Conservation (phyloP, 2,113 vertebrate species). For the Falco punctatus region DNA sequence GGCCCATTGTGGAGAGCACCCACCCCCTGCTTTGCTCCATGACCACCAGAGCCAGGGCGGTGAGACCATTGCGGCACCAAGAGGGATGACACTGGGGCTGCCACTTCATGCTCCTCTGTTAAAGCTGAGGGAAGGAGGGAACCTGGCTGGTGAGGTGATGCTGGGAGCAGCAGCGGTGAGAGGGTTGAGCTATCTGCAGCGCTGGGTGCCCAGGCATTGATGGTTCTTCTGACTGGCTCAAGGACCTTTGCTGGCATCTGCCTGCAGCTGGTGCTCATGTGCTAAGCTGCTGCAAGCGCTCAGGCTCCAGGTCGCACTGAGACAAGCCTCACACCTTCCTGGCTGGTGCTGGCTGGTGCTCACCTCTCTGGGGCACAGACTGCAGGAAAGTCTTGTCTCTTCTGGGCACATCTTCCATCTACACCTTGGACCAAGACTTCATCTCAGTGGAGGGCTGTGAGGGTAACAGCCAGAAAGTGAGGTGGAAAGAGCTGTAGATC, state of each 20-base stretch:
- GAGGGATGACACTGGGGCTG: not conserved
- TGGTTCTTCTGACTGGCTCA: not conserved
- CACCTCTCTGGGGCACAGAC: not conserved
- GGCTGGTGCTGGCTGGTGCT: not conserved
- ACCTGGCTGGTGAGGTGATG: not conserved
- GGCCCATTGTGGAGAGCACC: not conserved
- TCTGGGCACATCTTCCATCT: not conserved
- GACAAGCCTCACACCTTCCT: not conserved
- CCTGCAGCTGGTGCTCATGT: not conserved
- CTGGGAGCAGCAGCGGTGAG: not conserved
- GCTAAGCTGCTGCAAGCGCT: not conserved
- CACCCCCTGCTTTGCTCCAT: not conserved
- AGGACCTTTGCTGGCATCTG: not conserved
- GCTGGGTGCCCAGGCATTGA: fast-evolving
- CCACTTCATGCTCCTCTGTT: fast-evolving
- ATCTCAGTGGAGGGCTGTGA: not conserved
- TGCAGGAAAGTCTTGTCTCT: not conserved
- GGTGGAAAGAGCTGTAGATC: not conserved
- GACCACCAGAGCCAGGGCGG: not conserved
- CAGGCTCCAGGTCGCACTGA: fast-evolving
- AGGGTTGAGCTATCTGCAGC: not conserved
- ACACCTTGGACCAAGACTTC: not conserved
- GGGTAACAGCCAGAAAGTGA: not conserved
- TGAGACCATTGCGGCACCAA: fast-evolving
- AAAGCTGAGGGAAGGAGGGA: not conserved